A percentile compares a stretch with the other conserved stretches of the same genome.
These are phyloP conservation scores for Lasioglossum oenotherae DNA, from an alignment of 2,888 invertebrate genomes.

Conservation along the genomic window DNA sequence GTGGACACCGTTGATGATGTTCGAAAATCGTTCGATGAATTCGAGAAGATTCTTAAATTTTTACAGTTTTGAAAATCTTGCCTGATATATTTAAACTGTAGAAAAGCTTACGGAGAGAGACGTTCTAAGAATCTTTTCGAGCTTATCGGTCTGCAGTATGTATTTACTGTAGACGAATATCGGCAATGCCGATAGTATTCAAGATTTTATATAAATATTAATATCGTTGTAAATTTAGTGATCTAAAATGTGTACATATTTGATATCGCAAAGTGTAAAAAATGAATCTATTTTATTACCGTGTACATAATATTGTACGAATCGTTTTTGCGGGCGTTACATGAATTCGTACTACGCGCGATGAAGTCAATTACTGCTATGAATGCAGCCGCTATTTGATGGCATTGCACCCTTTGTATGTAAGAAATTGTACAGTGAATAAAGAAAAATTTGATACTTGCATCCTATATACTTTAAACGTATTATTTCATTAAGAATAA, in stretches of 20 bases:
- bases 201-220: conserved; percentile 3
- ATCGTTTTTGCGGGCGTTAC: conserved; percentile 12
- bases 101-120: neutral
- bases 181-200: conserved; percentile 8
- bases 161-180: neutral
- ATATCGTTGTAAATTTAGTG: conserved; percentile 35
- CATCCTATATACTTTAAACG: neutral
- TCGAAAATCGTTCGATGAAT: conserved; percentile 7
- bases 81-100: neutral
- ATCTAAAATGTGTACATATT: conserved; percentile 54
- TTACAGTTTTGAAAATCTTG: neutral
- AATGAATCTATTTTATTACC: conserved; percentile 62
- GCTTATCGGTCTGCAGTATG: neutral
- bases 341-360: conserved; percentile 28
- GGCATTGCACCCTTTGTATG: conserved; percentile 55
- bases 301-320: conserved; percentile 53
- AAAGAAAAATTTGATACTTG: conserved; percentile 58
- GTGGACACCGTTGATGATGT: neutral
- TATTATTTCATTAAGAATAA: neutral
- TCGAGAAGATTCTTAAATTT: neutral
- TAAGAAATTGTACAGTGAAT: conserved; percentile 68
- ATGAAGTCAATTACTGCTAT: conserved; percentile 50
- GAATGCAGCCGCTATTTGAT: conserved; percentile 31
- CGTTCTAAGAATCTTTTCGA: neutral
- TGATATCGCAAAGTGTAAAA: conserved; percentile 59